Evolutionary conservation across 2,888 invertebrate species (phyloP), one percentile per base, ranked within the genome.

Genomic region (Shargacucullia verbasci): DNA sequence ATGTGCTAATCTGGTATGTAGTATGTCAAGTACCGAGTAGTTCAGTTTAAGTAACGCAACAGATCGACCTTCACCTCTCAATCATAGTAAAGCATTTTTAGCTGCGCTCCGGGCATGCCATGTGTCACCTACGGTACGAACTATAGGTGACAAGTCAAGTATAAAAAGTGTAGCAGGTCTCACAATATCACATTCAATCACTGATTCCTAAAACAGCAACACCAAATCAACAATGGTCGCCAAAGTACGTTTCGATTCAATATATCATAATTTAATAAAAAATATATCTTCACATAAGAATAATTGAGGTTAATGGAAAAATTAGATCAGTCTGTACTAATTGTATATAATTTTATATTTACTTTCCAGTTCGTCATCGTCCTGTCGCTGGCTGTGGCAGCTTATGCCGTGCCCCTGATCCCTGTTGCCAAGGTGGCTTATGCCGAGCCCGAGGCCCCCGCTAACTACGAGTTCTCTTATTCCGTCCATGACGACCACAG

Each of bases 401-500:
- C 83, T 15, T 79, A 78, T 27, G 87, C 87, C 33, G 68, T 82
- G n/a, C 83, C 84, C 10, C 40, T 75, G 38, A 53, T 85, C 29
- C 88, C 91, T 15, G 72, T 84, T 35, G 70, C 82, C 43, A 88
- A 91, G 62, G 74, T 86, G 37, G 86, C 85, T 12, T 88, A 91
- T 76, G 88, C 86, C 0, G 84, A 90, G 57, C 80, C 81, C 8
- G 88, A 90, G 60, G 85, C 83, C 0, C 92, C 91, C 25, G 91
- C 92, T 6, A 86, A 90, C 65, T 93, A 93, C 81, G 90, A 92
- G 49, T 93, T 87, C 84, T 81, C 84, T 29, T 94, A 94, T 84
- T 89, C 92, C 41, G 92, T 94, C 44, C 90, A 92, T 58, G 94
- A 94, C 69, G 75, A 80, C 3, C 89, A 89, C 77, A 90, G 81